phyloP scores from a whole-genome alignment of 2,113 vertebrate genomes.

The Mirounga angustirostris region DNA sequence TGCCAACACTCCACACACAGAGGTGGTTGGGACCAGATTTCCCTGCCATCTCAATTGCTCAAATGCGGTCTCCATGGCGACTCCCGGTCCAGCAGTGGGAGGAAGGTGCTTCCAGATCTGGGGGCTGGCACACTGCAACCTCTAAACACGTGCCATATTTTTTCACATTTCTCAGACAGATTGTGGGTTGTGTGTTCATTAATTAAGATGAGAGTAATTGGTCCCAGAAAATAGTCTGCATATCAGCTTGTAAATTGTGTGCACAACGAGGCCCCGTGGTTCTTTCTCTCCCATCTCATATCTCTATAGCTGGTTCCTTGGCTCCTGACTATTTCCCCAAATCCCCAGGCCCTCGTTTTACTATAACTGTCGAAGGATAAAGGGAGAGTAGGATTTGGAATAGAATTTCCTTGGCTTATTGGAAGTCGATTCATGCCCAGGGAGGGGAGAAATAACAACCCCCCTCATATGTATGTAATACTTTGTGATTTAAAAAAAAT shows the following conservation, averaged over 20 bases:
- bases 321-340: slow-evolving; percentile 69
- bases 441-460: slow-evolving; percentile 39
- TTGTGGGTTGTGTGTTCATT: slow-evolving; percentile 82
- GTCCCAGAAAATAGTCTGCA: slow-evolving; percentile 78
- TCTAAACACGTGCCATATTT: slow-evolving; percentile 72
- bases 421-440: slow-evolving; percentile 12
- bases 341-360: slow-evolving; percentile 56
- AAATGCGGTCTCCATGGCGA: slow-evolving; percentile 52
- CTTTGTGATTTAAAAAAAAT: neutral
- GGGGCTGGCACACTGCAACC: slow-evolving; percentile 51
- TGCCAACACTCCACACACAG: neutral
- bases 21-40: neutral
- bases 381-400: slow-evolving; percentile 31
- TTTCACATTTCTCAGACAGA: slow-evolving; percentile 79
- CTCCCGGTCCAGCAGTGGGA: slow-evolving; percentile 34
- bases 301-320: slow-evolving; percentile 72
- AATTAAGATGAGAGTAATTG: slow-evolving; percentile 79
- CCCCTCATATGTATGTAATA: neutral
- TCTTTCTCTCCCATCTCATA: slow-evolving; percentile 68
- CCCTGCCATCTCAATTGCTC: neutral
- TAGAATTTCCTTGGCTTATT: slow-evolving; percentile 69
- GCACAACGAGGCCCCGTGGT: slow-evolving; percentile 61
- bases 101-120: slow-evolving; percentile 74
- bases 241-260: slow-evolving; percentile 80
- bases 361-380: slow-evolving; percentile 64